Conservation (phyloP, 2,113 vertebrate species). For the Muscicapa adusta region DNA sequence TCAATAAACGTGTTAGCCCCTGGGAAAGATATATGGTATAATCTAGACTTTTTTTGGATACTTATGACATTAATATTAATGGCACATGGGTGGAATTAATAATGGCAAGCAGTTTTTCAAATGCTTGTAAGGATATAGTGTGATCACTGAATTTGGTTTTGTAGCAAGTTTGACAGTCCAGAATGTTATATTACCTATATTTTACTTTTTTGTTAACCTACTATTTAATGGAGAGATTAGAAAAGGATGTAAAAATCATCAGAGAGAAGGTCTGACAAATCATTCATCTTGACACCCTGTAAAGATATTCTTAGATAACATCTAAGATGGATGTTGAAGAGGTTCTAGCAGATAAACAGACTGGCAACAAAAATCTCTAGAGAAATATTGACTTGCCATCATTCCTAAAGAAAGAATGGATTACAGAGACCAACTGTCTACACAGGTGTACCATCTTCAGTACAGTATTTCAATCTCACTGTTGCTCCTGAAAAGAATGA, state of each 20-base stretch:
- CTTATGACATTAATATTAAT: not conserved
- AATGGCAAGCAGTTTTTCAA: not conserved
- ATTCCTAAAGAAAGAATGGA: conserved; percentile 42
- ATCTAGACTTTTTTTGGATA: not conserved
- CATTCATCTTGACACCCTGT: conserved; percentile 22
- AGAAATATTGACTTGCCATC: conserved; percentile 42
- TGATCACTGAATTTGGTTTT: not conserved
- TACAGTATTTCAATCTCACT: not conserved
- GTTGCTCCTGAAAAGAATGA: not conserved
- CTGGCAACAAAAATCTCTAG: conserved; percentile 39
- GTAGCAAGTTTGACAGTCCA: not conserved
- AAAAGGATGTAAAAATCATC: conserved; percentile 11
- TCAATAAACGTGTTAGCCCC: not conserved
- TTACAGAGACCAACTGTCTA: not conserved
- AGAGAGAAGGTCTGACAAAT: conserved; percentile 25
- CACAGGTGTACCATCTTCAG: not conserved
- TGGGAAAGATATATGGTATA: not conserved
- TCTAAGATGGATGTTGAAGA: conserved; percentile 23
- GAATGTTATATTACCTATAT: not conserved
- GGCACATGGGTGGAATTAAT: not conserved
- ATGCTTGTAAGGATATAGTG: not conserved
- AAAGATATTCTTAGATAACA: not conserved
- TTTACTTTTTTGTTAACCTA: not conserved
- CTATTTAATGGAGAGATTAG: not conserved
- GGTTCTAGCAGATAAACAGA: conserved; percentile 50